These are phyloP conservation scores for Euplexia lucipara DNA, from an alignment of 2,888 invertebrate genomes.

Conservation along the genomic window DNA sequence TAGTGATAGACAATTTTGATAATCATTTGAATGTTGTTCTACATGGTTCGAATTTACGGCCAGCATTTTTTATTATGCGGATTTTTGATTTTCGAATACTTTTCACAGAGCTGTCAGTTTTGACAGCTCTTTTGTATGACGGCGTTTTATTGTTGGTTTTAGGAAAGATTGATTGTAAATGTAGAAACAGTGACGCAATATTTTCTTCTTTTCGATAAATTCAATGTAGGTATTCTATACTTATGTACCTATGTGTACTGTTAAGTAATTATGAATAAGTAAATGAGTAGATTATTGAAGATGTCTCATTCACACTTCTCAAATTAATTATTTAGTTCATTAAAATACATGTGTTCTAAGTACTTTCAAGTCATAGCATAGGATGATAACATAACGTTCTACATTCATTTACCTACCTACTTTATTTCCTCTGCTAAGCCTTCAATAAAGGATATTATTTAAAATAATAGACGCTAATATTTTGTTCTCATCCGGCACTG, in stretches of 20 bases:
- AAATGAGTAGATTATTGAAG: neutral
- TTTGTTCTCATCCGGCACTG: too few species aligned
- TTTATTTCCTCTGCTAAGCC: neutral
- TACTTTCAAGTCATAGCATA: neutral
- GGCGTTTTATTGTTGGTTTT: neutral
- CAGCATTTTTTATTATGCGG: constrained; percentile 18
- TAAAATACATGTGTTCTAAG: neutral
- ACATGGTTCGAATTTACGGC: constrained; percentile 7
- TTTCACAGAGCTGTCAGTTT: constrained; percentile 24
- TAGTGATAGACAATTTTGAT: constrained; percentile 24
- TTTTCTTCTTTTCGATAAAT: neutral
- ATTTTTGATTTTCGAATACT: constrained; percentile 21
- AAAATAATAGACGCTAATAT: too few species aligned
- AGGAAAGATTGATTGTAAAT: neutral
- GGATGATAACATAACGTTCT: neutral
- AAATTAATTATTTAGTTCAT: neutral
- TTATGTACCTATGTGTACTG: too few species aligned
- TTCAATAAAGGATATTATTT: too few species aligned
- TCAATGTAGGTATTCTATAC: neutral
- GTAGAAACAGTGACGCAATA: neutral
- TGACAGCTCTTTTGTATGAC: neutral
- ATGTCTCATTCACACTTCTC: neutral
- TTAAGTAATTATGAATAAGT: too few species aligned
- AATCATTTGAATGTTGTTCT: constrained; percentile 30
- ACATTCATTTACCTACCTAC: too few species aligned